A percentile compares a stretch with the other conserved stretches of the same genome.
Conservation (phyloP, 2,113 vertebrate species). For the Hylia prasina region DNA sequence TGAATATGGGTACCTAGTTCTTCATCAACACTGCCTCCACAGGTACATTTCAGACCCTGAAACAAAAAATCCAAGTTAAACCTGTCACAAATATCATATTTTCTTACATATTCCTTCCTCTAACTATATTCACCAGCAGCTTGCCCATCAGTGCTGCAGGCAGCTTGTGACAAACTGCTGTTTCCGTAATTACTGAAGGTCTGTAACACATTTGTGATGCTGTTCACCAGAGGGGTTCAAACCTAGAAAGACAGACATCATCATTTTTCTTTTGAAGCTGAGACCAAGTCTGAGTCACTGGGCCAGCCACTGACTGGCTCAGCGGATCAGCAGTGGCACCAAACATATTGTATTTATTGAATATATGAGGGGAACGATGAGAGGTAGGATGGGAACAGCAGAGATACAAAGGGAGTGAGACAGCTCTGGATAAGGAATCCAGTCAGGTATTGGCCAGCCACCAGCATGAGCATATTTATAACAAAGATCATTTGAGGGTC, state of each 20-base stretch:
- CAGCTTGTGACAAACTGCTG: slow-evolving; percentile 41
- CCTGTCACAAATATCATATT: neutral
- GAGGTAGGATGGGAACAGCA: neutral
- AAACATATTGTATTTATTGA: slow-evolving; percentile 33
- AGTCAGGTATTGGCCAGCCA: slow-evolving; percentile 47
- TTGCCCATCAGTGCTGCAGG: slow-evolving; percentile 12
- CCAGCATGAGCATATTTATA: slow-evolving; percentile 40
- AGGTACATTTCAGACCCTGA: neutral
- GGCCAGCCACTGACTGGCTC: neutral
- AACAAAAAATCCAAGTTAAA: neutral
- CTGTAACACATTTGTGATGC: slow-evolving; percentile 8
- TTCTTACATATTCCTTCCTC: neutral
- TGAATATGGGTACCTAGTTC: neutral
- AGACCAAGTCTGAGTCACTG: slow-evolving; percentile 10
- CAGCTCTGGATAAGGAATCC: neutral
- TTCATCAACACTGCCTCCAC: neutral
- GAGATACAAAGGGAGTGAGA: neutral
- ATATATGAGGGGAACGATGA: neutral
- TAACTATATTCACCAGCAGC: neutral
- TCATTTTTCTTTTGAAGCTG: slow-evolving; percentile 29
- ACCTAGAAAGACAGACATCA: slow-evolving; percentile 14
- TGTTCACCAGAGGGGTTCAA: slow-evolving; percentile 18
- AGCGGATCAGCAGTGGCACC: slow-evolving; percentile 28
- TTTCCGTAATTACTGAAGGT: slow-evolving; percentile 37
- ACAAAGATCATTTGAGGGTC: slow-evolving; percentile 52